These are phyloP conservation scores for Amphiprion ocellaris DNA, from an alignment of 2,113 vertebrate genomes.

Conservation along the genomic window DNA sequence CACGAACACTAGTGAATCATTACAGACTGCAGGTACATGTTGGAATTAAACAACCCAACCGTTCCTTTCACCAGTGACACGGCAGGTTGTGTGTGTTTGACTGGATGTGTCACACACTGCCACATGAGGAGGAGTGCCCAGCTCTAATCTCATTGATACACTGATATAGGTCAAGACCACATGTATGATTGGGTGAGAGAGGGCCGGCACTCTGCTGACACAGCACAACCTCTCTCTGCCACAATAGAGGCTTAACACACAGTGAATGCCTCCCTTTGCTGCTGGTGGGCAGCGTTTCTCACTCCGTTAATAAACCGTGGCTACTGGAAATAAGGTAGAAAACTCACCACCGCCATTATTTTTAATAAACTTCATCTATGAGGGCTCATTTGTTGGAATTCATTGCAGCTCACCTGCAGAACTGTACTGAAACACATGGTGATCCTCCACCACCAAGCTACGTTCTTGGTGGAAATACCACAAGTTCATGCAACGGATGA, in stretches of 20 bases:
- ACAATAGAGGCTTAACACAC: not conserved
- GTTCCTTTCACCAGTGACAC: too few relatives aligned
- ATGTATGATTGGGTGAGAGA: not conserved
- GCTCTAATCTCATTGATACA: conserved; percentile 12
- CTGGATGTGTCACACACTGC: not conserved
- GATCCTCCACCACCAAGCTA: too few relatives aligned
- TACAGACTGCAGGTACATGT: not conserved
- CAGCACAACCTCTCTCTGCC: not conserved
- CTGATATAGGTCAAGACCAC: conserved; percentile 31
- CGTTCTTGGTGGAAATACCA: too few relatives aligned
- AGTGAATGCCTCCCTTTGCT: not conserved
- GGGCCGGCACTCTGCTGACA: not conserved
- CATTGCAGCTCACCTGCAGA: too few relatives aligned
- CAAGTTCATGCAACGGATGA: too few relatives aligned
- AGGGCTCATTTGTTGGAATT: too few relatives aligned
- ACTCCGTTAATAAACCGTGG: not conserved
- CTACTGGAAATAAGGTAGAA: not conserved
- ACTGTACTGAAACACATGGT: too few relatives aligned
- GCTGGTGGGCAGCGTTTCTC: not conserved
- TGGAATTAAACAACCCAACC: too few relatives aligned
- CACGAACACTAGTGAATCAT: conserved; percentile 43
- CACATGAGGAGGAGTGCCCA: conserved; percentile 28
- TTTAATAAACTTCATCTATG: not conserved
- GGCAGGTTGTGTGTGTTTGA: not conserved
- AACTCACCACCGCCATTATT: too few relatives aligned